Conservation (phyloP, 2,113 vertebrate genomes). For the Rhombomys opimus region DNA sequence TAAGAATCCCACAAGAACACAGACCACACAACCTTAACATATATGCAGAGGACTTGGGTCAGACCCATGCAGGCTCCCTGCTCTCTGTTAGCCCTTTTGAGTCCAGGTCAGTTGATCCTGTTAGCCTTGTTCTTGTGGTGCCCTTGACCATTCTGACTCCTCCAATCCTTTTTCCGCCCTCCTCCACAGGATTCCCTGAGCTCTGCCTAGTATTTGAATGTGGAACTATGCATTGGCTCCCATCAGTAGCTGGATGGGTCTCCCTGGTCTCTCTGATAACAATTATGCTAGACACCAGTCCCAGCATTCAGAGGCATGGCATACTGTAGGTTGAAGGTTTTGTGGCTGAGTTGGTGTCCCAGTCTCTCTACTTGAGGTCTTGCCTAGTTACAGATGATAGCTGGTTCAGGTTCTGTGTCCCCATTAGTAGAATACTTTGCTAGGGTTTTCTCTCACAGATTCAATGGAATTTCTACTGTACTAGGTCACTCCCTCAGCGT, state of each 20-base stretch:
- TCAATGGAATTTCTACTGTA: neutral
- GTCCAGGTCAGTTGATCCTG: neutral
- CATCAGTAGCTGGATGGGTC: neutral
- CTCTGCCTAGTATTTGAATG: neutral
- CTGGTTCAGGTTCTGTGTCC: neutral
- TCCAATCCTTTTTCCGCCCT: neutral
- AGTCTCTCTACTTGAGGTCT: neutral
- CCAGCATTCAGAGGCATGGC: neutral
- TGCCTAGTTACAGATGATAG: neutral
- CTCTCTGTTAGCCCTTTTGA: neutral
- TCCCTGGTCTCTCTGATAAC: neutral
- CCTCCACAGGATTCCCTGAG: neutral
- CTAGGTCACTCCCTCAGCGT: neutral
- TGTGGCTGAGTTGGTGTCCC: neutral
- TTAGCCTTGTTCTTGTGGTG: neutral
- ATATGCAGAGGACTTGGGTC: neutral
- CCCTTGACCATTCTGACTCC: neutral
- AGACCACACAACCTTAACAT: neutral
- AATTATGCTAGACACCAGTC: neutral
- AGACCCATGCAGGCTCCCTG: neutral
- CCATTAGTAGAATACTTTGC: neutral
- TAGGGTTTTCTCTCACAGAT: neutral
- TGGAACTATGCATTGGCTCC: neutral
- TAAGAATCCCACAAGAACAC: neutral
- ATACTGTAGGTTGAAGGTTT: neutral